Conservation (phyloP, 2,888 invertebrate genomes). For the Nymphalis urticae region DNA sequence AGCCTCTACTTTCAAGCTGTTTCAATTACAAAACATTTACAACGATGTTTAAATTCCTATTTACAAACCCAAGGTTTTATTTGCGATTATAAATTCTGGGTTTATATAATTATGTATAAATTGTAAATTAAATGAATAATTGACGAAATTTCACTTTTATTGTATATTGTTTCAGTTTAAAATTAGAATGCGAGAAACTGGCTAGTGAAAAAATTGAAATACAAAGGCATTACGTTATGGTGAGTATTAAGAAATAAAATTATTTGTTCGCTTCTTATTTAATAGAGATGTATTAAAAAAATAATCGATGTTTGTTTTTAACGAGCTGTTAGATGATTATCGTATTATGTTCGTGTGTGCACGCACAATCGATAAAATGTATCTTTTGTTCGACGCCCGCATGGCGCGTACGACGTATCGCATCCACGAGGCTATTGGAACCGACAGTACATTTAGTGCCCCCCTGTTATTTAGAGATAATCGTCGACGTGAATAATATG, state of each 20-base stretch:
- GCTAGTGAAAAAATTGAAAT: conserved; percentile 94
- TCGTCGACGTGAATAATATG: conserved; percentile 44
- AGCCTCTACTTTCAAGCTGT: conserved; percentile 2
- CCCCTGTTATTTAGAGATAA: conserved; percentile 47
- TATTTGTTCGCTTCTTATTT: background rate
- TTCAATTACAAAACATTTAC: conserved; percentile 7
- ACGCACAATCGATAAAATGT: conserved; percentile 53
- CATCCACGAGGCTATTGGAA: conserved; percentile 53
- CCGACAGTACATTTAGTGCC: conserved; percentile 50
- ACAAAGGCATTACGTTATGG: conserved; percentile 95
- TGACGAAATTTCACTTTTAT: conserved; percentile 13
- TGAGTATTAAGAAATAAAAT: conserved; percentile 69
- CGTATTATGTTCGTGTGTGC: conserved; percentile 43
- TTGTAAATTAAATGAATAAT: background rate
- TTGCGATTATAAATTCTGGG: background rate
- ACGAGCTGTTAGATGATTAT: conserved; percentile 32
- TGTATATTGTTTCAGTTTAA: conserved; percentile 84
- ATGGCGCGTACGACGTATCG: conserved; percentile 43
- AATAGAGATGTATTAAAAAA: conserved; percentile 20
- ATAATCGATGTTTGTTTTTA: conserved; percentile 25
- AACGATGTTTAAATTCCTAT: background rate
- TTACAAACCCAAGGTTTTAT: background rate
- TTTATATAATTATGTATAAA: background rate
- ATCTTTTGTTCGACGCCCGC: conserved; percentile 61
- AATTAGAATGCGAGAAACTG: conserved; percentile 94